Evolutionary conservation across 2,113 vertebrate genomes (phyloP).

Genomic region (Plotosus lineatus): DNA sequence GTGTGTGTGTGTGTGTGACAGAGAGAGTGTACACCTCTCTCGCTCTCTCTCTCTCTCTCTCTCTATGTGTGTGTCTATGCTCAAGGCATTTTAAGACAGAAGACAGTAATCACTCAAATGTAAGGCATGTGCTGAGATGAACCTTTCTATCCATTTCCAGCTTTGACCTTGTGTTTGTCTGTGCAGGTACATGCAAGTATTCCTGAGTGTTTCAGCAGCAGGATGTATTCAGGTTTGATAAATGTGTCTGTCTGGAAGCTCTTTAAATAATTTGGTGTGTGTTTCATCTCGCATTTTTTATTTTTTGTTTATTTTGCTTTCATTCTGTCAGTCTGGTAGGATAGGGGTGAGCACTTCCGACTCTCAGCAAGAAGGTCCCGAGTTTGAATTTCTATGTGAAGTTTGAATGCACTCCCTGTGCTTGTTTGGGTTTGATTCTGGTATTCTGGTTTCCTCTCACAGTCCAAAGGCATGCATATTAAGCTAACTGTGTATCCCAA

Average conservation of each 20-base stretch:
- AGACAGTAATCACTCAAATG: slow-evolving; percentile 25
- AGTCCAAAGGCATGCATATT: no score
- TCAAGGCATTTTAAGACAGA: slow-evolving; percentile 3
- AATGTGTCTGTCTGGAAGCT: slow-evolving; percentile 17
- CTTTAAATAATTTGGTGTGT: not conserved
- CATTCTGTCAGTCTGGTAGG: no score
- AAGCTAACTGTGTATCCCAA: no score
- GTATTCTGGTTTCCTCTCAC: no score
- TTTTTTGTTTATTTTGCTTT: no score
- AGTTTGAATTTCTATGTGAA: no score
- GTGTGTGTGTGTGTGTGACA: not conserved
- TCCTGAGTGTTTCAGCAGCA: slow-evolving; percentile 25
- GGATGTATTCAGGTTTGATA: slow-evolving; percentile 32
- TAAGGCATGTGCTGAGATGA: not conserved
- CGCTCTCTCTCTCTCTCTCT: no score
- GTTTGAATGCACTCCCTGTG: no score
- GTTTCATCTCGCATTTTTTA: not conserved
- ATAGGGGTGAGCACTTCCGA: no score
- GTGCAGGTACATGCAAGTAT: slow-evolving; percentile 16
- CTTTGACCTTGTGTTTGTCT: slow-evolving; percentile 17
- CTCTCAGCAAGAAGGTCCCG: no score
- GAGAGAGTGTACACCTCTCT: not conserved
- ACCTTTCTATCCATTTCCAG: not conserved
- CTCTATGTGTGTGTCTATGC: slow-evolving; percentile 2
- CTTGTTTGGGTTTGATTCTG: no score